phyloP scores from a whole-genome alignment of 2,888 invertebrate species.

The Dexiosoma caninum region DNA sequence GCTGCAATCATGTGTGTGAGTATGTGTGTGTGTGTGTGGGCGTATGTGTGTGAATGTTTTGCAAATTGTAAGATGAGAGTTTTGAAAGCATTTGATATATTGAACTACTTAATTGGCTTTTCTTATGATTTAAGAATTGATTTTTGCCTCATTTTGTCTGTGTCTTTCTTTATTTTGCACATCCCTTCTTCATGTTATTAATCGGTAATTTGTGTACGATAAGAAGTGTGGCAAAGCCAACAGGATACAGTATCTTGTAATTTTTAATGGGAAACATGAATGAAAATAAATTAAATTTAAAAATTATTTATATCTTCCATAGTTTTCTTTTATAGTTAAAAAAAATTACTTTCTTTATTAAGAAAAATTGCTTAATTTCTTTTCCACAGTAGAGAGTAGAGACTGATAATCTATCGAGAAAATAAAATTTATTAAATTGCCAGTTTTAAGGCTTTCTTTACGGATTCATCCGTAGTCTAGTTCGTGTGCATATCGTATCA shows the following conservation, averaged over 20 bases:
- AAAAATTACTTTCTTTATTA: too few species aligned
- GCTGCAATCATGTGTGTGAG: neutral
- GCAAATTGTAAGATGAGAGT: constrained; percentile 52
- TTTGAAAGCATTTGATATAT: constrained; percentile 63
- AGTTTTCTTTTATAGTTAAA: too few species aligned
- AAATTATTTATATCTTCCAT: constrained; percentile 19
- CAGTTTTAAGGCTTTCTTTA: too few species aligned
- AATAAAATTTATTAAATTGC: too few species aligned
- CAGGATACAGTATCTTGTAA: neutral
- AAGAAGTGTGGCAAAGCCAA: neutral
- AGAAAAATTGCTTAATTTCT: too few species aligned
- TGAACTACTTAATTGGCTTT: constrained; percentile 63
- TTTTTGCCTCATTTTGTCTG: constrained; percentile 24
- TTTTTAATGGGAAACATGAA: neutral
- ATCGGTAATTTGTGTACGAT: constrained; percentile 11
- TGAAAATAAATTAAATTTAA: neutral
- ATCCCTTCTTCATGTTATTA: constrained; percentile 21
- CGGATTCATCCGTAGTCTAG: too few species aligned
- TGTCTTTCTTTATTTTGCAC: neutral
- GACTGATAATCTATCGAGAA: too few species aligned
- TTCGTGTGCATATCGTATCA: too few species aligned
- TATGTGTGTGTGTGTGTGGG: neutral
- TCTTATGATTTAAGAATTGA: constrained; percentile 62
- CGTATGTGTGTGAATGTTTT: neutral
- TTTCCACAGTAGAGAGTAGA: too few species aligned